phyloP scores from a whole-genome alignment of 2,888 invertebrate species.

The Onchidella celtica region DNA sequence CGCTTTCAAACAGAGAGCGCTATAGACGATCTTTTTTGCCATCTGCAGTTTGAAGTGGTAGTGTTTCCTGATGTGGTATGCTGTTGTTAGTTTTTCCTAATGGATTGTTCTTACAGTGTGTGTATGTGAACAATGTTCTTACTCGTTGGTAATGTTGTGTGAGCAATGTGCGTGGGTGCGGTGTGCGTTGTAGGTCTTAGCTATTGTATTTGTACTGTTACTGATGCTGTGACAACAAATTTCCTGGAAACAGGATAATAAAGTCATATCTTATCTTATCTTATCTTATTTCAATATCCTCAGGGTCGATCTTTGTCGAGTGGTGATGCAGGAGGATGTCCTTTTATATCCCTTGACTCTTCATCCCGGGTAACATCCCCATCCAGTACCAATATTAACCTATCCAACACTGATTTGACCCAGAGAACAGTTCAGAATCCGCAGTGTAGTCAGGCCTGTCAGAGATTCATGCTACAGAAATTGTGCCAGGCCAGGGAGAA shows the following conservation, averaged over 20 bases:
- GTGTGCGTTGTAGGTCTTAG: neutral
- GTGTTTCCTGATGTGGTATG: too few relatives aligned
- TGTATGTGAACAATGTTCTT: too few relatives aligned
- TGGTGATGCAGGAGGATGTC: conserved; percentile 39
- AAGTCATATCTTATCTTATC: neutral
- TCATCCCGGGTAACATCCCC: neutral
- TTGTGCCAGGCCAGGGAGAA: neutral
- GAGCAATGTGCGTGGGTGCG: neutral
- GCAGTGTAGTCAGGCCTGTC: conserved; percentile 11
- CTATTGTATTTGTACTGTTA: neutral
- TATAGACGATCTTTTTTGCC: too few relatives aligned
- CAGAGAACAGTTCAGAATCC: too few relatives aligned
- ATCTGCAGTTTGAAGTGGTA: too few relatives aligned
- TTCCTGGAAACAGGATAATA: neutral
- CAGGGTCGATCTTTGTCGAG: conserved; percentile 22
- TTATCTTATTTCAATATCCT: neutral
- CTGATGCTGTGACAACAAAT: neutral
- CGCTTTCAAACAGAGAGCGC: too few relatives aligned
- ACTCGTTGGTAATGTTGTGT: neutral
- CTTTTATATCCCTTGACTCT: conserved; percentile 14
- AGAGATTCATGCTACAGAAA: conserved; percentile 16
- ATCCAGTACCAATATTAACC: neutral
- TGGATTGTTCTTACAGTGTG: too few relatives aligned
- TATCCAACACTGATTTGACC: too few relatives aligned
- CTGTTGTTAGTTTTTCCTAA: too few relatives aligned